Evolutionary conservation across 2,797 vertebrate species (phyloP), one percentile per base, ranked within the genome.

Genomic region (Sebastolobus alascanus): DNA sequence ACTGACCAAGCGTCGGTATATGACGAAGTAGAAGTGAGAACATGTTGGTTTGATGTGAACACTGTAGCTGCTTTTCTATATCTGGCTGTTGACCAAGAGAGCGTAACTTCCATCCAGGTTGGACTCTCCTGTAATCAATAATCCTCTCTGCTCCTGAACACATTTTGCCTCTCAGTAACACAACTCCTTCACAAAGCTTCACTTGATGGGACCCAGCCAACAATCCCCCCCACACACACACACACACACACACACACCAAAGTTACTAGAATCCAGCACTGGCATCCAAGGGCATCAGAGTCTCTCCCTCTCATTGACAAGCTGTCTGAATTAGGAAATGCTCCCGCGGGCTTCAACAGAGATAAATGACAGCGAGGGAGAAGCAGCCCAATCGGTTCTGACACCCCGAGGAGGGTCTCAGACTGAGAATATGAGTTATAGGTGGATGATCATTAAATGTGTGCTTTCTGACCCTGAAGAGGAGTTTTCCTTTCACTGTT

Each of bases 271-370:
- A 74, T 43, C 65, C 27, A 60, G 27, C 60, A 27, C 25, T 77
- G 61, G 46, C 54, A 84, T 78, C 71, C 37, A 78, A 1, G 68
- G 74, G 67, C 59, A 77, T 56, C 66, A 2, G 38, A 75, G 64
- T 68, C 35, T 73, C 55, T 73, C 35, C 6, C 27, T 72, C 37
- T 75, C 80, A 78, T 31, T 85, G 84, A 82, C 75, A 76, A 82
- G 82, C 75, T 85, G 70, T 71, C 71, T 84, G 76, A 68, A 73
- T 74, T 69, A 83, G 64, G 76, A 84, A 78, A 84, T 18, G 65
- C 65, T 77, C 68, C 75, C 16, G 8, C 31, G 1, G 50, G 77
- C 60, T 79, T 68, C 25, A 58, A 71, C 70, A 52, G 80, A 79
- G 82, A 89, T 66, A 75, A 82, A 88, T 68, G 75, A 80, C 12